Evolutionary conservation across 2,113 vertebrate genomes (phyloP).

Genomic region (Lasiurus borealis): DNA sequence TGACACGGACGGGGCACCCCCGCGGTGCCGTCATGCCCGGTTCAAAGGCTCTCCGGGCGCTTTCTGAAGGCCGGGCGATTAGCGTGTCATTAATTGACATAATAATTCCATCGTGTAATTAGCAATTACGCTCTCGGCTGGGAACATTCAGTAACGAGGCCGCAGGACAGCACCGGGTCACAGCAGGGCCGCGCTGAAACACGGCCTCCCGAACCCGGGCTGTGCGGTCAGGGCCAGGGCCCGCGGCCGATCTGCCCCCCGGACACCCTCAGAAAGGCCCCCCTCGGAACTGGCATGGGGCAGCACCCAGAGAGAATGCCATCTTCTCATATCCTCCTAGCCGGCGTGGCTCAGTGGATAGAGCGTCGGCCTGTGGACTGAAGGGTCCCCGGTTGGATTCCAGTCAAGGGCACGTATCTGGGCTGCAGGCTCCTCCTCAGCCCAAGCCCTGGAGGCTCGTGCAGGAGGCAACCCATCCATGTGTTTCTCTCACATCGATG

Average conservation of each 20-base stretch:
- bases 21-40: neutral
- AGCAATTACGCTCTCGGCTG: slow-evolving; percentile 29
- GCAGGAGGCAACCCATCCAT: no score
- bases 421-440: no score
- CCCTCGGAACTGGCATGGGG: neutral
- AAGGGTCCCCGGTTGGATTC: no score
- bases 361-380: no score
- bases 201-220: neutral
- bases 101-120: slow-evolving; percentile 69
- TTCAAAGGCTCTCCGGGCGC: slow-evolving; percentile 32
- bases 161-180: slow-evolving; percentile 13
- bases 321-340: neutral
- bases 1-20: neutral
- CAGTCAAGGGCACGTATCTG: no score
- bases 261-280: rapidly evolving
- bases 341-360: no score
- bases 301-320: rapidly evolving
- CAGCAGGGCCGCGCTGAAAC: neutral
- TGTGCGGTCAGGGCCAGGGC: rapidly evolving
- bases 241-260: neutral
- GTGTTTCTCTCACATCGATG: no score
- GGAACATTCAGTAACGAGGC: slow-evolving; percentile 10
- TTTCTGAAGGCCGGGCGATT: neutral
- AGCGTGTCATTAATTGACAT: slow-evolving; percentile 57
- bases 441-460: no score